A percentile compares a stretch with the other conserved stretches of the same genome.
Conservation (phyloP, 2,113 vertebrate species). For the Oncorhynchus mykiss region DNA sequence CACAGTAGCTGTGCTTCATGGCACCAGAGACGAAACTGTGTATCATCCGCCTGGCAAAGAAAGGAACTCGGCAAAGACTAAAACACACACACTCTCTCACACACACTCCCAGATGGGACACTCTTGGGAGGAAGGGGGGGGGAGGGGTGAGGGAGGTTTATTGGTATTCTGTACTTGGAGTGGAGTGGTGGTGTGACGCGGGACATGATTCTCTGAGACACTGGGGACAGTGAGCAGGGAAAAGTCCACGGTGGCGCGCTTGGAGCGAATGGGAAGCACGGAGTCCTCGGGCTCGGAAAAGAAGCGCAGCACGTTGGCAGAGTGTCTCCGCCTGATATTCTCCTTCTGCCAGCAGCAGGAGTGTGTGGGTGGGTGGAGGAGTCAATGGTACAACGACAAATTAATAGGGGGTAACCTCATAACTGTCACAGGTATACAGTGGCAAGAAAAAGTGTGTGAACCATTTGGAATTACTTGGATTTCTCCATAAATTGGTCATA, state of each 20-base stretch:
- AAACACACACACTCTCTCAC: conserved; percentile 40
- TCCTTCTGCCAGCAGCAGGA: conserved; percentile 73
- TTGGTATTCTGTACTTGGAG: conserved; percentile 67
- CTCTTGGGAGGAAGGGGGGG: conserved; percentile 29
- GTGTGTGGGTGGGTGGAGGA: conserved; percentile 64
- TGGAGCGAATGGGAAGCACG: conserved; percentile 70
- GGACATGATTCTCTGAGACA: conserved; percentile 69
- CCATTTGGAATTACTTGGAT: no score
- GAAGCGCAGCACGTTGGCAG: conserved; percentile 74
- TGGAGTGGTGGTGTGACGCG: conserved; percentile 61
- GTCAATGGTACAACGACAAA: conserved; percentile 69
- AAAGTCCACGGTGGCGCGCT: conserved; percentile 89
- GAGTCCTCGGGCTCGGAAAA: conserved; percentile 74
- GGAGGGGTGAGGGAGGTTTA: conserved; percentile 59
- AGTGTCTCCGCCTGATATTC: conserved; percentile 83
- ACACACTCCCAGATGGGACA: conserved; percentile 65
- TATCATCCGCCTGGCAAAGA: conserved; percentile 44
- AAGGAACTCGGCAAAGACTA: conserved; percentile 30
- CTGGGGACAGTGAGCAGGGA: conserved; percentile 81
- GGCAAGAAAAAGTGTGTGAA: no score
- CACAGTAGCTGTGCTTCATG: conserved; percentile 15
- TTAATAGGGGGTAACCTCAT: conserved; percentile 46
- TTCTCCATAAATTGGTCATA: no score
- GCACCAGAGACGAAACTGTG: conserved; percentile 36
- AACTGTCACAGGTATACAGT: conserved; percentile 4